Conservation (phyloP, 2,113 vertebrate genomes). For the Podilymbus podiceps region DNA sequence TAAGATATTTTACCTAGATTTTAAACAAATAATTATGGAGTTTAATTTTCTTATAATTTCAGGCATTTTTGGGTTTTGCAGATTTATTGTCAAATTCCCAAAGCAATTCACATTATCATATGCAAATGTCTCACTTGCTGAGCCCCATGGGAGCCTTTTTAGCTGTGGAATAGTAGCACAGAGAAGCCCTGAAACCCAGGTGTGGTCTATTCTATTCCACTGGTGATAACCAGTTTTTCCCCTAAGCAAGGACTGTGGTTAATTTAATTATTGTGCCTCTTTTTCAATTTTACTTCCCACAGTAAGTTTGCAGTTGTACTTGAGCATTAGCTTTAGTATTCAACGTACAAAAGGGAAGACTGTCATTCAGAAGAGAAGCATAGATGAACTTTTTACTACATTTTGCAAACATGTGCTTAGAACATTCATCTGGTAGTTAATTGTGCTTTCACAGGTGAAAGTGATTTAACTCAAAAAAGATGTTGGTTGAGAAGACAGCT, state of each 20-base stretch:
- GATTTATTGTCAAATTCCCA: neutral
- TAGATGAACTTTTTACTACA: neutral
- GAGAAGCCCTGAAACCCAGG: neutral
- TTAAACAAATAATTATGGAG: neutral
- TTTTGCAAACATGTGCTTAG: neutral
- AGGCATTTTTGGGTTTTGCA: neutral
- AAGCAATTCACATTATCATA: neutral
- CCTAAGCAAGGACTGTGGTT: neutral
- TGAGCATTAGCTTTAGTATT: neutral
- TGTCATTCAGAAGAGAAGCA: neutral
- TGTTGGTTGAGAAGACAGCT: neutral
- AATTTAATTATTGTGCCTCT: neutral
- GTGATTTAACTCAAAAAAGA: neutral
- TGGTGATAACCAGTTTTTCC: neutral
- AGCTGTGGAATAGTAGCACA: neutral
- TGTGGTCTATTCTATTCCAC: neutral
- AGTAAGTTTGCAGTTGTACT: neutral
- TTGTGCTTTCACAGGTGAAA: neutral
- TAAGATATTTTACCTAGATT: neutral
- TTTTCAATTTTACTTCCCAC: neutral
- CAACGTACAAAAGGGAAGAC: neutral
- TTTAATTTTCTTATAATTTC: neutral
- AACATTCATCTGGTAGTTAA: neutral
- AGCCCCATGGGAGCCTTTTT: neutral
- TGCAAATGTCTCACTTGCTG: neutral